Conservation (phyloP, 2,113 vertebrate genomes). For the Grallaria varia region DNA sequence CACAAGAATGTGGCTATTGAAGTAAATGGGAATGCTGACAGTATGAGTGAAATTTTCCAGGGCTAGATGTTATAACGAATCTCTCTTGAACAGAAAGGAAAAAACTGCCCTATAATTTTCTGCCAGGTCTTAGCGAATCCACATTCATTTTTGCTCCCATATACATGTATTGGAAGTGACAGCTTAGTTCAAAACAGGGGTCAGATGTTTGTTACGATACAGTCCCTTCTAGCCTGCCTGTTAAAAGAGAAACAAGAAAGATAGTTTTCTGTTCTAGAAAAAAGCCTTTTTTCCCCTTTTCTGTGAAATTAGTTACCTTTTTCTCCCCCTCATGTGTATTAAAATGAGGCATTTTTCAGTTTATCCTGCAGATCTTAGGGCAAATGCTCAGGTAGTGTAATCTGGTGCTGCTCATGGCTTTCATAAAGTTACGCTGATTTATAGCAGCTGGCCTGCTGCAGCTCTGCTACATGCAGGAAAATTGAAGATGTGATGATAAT, state of each 20-base stretch:
- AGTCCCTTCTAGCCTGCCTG: background rate
- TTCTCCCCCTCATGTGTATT: background rate
- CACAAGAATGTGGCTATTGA: slow-evolving; percentile 2
- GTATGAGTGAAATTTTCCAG: slow-evolving; percentile 47
- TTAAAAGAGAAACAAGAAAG: background rate
- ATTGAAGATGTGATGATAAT: background rate
- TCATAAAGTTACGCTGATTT: slow-evolving; percentile 3
- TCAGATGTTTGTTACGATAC: background rate
- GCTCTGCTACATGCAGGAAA: background rate
- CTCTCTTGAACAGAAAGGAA: slow-evolving; percentile 25
- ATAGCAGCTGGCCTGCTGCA: slow-evolving; percentile 3
- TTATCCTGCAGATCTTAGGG: background rate
- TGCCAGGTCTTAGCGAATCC: slow-evolving; percentile 9
- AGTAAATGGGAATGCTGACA: background rate
- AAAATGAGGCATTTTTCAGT: background rate
- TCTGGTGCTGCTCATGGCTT: background rate
- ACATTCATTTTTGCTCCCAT: background rate
- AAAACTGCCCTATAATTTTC: slow-evolving; percentile 20
- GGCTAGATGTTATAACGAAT: background rate
- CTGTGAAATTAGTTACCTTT: background rate
- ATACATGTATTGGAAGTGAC: background rate
- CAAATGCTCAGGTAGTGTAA: slow-evolving; percentile 9
- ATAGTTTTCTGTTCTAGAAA: background rate
- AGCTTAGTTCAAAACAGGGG: background rate
- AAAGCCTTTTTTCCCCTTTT: background rate